Evolutionary conservation across 2,797 vertebrate genomes (phyloP).

Genomic region (Loriculus beryllinus): DNA sequence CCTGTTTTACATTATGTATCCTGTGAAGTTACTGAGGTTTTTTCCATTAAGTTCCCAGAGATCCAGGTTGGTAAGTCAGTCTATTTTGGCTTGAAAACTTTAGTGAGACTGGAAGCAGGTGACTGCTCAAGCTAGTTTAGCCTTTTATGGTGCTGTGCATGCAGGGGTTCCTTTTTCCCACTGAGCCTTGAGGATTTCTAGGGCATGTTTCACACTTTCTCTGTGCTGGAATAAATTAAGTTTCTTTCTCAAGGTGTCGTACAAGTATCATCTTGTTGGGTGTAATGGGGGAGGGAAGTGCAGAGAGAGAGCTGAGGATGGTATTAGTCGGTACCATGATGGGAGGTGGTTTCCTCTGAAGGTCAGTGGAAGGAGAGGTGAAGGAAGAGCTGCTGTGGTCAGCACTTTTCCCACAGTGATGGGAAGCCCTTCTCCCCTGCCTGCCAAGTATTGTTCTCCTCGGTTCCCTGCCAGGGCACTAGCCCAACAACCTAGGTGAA

Average conservation of each 20-base stretch:
- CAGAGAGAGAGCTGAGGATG: background rate
- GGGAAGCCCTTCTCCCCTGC: background rate
- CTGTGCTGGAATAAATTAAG: background rate
- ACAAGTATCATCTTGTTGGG: background rate
- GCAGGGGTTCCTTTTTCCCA: background rate
- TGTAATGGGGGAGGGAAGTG: background rate
- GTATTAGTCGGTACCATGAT: fast-evolving
- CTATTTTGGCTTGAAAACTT: background rate
- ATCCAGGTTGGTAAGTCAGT: background rate
- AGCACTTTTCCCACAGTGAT: background rate
- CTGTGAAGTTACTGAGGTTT: background rate
- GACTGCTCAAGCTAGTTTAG: background rate
- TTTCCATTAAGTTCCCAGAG: background rate
- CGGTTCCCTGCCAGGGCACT: background rate
- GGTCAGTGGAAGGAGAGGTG: background rate
- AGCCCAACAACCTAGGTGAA: background rate
- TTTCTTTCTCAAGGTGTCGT: background rate
- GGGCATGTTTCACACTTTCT: background rate
- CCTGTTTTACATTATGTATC: background rate
- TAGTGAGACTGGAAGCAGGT: background rate
- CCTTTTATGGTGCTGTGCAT: background rate
- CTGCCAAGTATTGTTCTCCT: slow-evolving; percentile 42
- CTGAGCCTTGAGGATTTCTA: background rate
- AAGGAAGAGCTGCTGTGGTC: slow-evolving; percentile 7
- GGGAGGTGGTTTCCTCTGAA: background rate